phyloP scores from a whole-genome alignment of 2,113 vertebrate species.

The Monopterus albus region DNA sequence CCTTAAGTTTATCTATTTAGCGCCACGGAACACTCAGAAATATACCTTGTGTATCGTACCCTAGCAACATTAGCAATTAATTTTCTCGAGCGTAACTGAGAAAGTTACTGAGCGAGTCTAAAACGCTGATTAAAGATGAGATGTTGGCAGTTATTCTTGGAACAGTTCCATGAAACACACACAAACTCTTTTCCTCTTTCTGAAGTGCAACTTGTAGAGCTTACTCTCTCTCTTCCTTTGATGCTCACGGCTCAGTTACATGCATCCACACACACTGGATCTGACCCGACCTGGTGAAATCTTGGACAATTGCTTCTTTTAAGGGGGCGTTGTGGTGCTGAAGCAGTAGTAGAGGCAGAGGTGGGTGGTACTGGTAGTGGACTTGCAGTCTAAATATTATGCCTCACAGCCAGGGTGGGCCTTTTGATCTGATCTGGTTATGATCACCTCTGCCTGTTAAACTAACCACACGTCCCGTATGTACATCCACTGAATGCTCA shows the following conservation, averaged over 20 bases:
- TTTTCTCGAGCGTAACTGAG: neutral
- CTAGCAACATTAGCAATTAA: too few species aligned
- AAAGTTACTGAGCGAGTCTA: neutral
- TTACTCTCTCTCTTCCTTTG: conserved; percentile 11
- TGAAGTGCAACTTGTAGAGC: neutral
- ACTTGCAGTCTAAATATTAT: conserved; percentile 79
- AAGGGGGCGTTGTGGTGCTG: conserved; percentile 51
- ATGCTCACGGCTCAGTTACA: conserved; percentile 18
- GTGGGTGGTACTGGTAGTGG: conserved; percentile 67
- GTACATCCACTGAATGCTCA: conserved; percentile 18
- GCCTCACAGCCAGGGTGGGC: conserved; percentile 71
- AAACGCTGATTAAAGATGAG: conserved; percentile 12
- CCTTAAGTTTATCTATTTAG: too few species aligned
- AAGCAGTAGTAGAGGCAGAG: conserved; percentile 50
- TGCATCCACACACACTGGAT: conserved; percentile 24
- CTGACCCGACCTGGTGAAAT: conserved; percentile 22
- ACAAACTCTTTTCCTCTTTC: conserved; percentile 19
- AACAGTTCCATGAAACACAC: conserved; percentile 13
- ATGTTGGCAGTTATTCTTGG: conserved; percentile 5
- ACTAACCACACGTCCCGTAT: conserved; percentile 56
- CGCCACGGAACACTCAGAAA: too few species aligned
- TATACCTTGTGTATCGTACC: too few species aligned
- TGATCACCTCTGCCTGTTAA: conserved; percentile 47
- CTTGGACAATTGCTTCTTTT: conserved; percentile 59
- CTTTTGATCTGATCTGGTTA: conserved; percentile 73